A percentile compares a stretch with the other conserved stretches of the same genome.
Conservation (phyloP, 1,140 invertebrate species). For the Papilio polyxenes region DNA sequence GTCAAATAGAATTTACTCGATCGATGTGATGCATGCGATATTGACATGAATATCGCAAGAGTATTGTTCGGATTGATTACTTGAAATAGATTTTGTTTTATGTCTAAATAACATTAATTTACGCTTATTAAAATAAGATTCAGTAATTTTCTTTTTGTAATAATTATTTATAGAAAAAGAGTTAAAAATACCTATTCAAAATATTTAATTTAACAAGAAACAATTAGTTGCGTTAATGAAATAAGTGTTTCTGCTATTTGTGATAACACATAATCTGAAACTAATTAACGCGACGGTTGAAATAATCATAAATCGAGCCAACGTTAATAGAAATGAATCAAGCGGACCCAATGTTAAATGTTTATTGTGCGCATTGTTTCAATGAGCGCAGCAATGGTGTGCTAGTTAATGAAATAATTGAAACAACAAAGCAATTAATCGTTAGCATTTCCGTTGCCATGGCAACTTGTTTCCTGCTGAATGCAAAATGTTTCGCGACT, state of each 20-base stretch:
- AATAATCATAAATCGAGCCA: not conserved
- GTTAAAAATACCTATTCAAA: too few relatives aligned
- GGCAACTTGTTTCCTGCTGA: conserved; percentile 3
- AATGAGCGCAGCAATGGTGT: conserved; percentile 4
- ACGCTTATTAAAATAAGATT: too few relatives aligned
- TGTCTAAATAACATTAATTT: too few relatives aligned
- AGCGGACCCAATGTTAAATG: conserved; percentile 7
- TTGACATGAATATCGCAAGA: not conserved
- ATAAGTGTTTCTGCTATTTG: not conserved
- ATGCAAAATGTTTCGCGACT: conserved; percentile 7
- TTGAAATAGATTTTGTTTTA: not conserved
- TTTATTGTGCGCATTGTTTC: not conserved
- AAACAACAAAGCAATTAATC: conserved; percentile 23
- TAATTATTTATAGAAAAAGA: too few relatives aligned
- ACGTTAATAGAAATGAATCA: conserved; percentile 11
- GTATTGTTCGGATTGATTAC: not conserved
- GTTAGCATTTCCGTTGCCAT: conserved; percentile 9
- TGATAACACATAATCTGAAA: not conserved
- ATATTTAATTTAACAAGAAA: too few relatives aligned
- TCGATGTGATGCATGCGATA: not conserved
- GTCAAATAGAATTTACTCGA: conserved; percentile 8
- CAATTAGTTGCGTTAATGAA: not conserved
- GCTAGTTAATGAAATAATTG: conserved; percentile 21
- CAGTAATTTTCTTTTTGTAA: too few relatives aligned
- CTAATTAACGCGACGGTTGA: not conserved